phyloP scores from a whole-genome alignment of 2,888 invertebrate species.

The Parnassius apollo region DNA sequence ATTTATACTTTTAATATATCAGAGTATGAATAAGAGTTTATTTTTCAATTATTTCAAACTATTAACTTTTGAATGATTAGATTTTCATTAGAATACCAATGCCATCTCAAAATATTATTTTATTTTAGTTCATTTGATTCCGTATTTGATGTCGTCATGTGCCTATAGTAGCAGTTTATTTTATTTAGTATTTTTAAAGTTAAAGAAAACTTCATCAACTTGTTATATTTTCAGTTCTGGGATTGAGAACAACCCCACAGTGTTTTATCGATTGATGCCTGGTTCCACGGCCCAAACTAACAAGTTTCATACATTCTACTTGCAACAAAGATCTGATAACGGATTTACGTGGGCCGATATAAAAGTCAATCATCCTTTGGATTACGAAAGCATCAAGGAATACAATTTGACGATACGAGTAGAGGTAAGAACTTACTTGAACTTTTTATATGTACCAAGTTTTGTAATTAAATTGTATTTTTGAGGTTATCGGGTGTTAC shows the following conservation, averaged over 20 bases:
- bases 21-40: conserved; percentile 11
- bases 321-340: conserved; percentile 95
- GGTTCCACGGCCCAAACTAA: conserved; percentile 98
- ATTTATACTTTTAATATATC: conserved; percentile 12
- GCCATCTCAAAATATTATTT: conserved; percentile 8
- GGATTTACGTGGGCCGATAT: conserved; percentile 97
- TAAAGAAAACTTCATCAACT: conserved; percentile 12
- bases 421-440: conserved; percentile 84
- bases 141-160: conserved; percentile 53
- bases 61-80: conserved; percentile 20
- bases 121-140: conserved; percentile 26
- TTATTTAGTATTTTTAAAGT: conserved; percentile 19
- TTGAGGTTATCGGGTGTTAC: too few species aligned
- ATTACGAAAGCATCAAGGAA: conserved; percentile 96
- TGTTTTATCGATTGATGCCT: conserved; percentile 97
- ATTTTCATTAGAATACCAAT: conserved; percentile 14
- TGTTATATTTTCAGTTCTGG: conserved; percentile 88
- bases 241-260: conserved; percentile 97
- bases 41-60: conserved; percentile 19
- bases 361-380: conserved; percentile 97
- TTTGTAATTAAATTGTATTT: too few species aligned
- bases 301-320: conserved; percentile 96
- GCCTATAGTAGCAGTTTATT: conserved; percentile 43
- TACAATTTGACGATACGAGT: conserved; percentile 97
- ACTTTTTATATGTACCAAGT: too few species aligned